phyloP scores from a whole-genome alignment of 2,113 vertebrate species.

The Leuciscus idus region DNA sequence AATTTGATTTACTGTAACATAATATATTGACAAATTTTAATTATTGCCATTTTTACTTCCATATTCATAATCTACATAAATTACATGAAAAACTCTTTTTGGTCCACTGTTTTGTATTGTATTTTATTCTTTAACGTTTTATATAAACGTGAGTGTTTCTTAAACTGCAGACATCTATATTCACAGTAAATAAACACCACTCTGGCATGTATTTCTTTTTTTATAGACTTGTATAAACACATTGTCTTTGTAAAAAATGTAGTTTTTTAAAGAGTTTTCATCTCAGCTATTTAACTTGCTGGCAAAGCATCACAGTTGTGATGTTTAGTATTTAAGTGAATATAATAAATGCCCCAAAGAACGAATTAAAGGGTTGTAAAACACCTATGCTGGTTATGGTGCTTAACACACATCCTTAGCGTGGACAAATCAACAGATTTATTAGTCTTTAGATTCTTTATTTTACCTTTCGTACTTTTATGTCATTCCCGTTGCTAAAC shows the following conservation, averaged over 20 bases:
- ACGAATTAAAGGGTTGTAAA: constrained; percentile 29
- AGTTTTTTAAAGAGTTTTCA: neutral
- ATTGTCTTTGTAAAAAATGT: constrained; percentile 8
- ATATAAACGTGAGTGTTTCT: neutral
- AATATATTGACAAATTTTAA: neutral
- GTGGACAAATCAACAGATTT: neutral
- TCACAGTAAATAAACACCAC: neutral
- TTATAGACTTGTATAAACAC: neutral
- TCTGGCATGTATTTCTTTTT: constrained; percentile 13
- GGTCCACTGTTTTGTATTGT: constrained; percentile 15
- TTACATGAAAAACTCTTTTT: neutral
- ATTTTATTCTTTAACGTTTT: neutral
- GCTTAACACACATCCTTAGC: neutral
- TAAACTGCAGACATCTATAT: constrained; percentile 2
- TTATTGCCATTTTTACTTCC: neutral
- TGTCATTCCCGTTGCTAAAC: neutral
- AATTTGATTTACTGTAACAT: neutral
- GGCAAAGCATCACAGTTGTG: neutral
- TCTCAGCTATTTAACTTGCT: neutral
- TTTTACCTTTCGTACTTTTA: neutral
- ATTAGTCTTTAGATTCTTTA: neutral
- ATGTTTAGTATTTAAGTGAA: neutral
- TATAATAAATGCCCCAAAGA: neutral
- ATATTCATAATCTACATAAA: neutral
- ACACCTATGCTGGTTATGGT: constrained; percentile 9